A percentile compares a stretch with the other conserved stretches of the same genome.
These are phyloP conservation scores for Micrasema longulum DNA, from an alignment of 1,140 invertebrate species.

Conservation along the genomic window DNA sequence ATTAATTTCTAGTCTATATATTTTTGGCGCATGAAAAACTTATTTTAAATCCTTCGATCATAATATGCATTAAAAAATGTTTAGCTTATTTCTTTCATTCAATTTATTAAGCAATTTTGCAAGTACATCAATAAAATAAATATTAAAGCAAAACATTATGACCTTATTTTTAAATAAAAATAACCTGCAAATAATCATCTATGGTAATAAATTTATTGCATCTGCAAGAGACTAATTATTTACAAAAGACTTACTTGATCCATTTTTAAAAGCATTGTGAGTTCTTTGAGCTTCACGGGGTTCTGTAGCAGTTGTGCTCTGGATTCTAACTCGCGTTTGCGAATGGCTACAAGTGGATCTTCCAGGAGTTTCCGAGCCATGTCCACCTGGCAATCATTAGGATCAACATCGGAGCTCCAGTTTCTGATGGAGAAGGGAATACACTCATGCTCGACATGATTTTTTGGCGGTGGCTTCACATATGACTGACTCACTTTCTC, in stretches of 20 bases:
- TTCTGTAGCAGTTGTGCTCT: conserved; percentile 85
- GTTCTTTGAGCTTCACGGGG: conserved; percentile 88
- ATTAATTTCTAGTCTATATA: too few relatives aligned
- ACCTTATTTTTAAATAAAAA: too few relatives aligned
- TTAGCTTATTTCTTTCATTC: too few relatives aligned
- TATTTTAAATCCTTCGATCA: too few relatives aligned
- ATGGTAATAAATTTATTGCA: too few relatives aligned
- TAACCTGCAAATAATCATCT: too few relatives aligned
- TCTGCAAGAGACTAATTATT: too few relatives aligned
- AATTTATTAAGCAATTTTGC: too few relatives aligned
- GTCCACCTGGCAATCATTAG: conserved; percentile 79
- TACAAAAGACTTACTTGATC: conserved; percentile 63
- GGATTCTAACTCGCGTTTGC: conserved; percentile 86
- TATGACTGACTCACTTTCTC: conserved; percentile 69
- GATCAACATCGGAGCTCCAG: conserved; percentile 66
- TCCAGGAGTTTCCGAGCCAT: conserved; percentile 87
- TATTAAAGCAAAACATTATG: not conserved
- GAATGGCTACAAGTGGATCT: conserved; percentile 89
- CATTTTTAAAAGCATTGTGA: conserved; percentile 80
- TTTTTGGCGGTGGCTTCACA: conserved; percentile 67
- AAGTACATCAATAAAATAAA: too few relatives aligned
- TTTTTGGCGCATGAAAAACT: too few relatives aligned
- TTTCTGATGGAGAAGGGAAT: conserved; percentile 81
- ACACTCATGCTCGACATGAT: conserved; percentile 80
- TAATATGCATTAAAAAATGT: too few relatives aligned